Evolutionary conservation across 2,888 invertebrate genomes (phyloP), one percentile per base, ranked within the genome.

Genomic region (Plutella xylostella): DNA sequence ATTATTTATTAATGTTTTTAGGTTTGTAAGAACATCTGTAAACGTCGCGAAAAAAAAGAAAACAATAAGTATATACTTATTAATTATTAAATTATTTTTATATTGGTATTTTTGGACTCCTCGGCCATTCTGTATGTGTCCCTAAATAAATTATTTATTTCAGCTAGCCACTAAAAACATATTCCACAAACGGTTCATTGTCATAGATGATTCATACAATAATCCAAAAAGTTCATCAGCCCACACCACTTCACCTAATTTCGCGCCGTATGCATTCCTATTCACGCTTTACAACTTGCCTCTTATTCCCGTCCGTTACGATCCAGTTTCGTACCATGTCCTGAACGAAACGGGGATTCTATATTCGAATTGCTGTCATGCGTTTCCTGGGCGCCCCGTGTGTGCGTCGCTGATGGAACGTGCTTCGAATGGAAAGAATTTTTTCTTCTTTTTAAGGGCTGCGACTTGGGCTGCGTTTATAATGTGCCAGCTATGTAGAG

Each of bases 321-420:
- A 20, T 12, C 2, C 11, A 20, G 12, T 15, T 19, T 38, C 34
- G 15, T 15, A 7, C 17, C 14, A 15, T 15, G 17, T 5, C 6
- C 2, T 15, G 34, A 3, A 34, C 28, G 28, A 12, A 28, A n/a
- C 31, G 19, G 38, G 38, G 33, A 38, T 30, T 20, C 43, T 20
- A 57, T 63, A 71, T 72, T 68, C 61, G 68, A 65, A 71, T 67
- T 62, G 61, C 56, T 68, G 72, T 70, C 70, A 64, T 60, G 52
- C 63, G 63, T 63, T 72, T 72, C 72, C 72, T 71, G 64, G 64
- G 14, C 31, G 42, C 42, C 41, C 17, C 19, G 17, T 15, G 30
- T n/a, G 17, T 30, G 30, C 30, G 41, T 42, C 42, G 19, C 1
- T 11, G 7, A n/a, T 5, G 25, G 42, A 19, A 40, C 39, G 39